Conservation (phyloP, 2,888 invertebrate genomes). For the Sphecodes monilicornis region DNA sequence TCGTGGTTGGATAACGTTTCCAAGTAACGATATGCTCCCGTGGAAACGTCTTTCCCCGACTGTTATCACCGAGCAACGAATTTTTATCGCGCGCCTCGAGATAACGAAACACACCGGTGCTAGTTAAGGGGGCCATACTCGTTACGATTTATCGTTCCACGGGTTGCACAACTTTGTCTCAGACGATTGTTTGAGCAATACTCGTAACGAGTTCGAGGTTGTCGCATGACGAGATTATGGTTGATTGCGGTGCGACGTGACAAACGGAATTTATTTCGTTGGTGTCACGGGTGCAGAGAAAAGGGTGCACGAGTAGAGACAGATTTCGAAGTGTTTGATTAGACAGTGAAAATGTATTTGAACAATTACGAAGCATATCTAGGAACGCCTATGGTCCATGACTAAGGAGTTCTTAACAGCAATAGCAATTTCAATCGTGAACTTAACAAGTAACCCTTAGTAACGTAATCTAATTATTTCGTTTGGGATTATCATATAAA, state of each 20-base stretch:
- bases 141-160: neutral
- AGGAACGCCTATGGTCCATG: too few relatives aligned
- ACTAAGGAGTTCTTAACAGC: too few relatives aligned
- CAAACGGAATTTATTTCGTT: neutral
- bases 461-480: too few relatives aligned
- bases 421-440: too few relatives aligned
- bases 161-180: neutral
- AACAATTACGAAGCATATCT: neutral
- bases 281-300: neutral
- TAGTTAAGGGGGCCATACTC: neutral
- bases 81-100: constrained; percentile 37
- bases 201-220: neutral
- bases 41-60: constrained; percentile 27
- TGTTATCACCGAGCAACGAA: constrained; percentile 32
- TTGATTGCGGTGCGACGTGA: neutral
- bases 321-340: neutral
- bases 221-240: neutral
- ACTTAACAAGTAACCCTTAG: too few relatives aligned
- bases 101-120: constrained; percentile 31
- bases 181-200: constrained; percentile 2
- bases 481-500: too few relatives aligned
- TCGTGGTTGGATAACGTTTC: constrained; percentile 38
- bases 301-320: neutral
- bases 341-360: neutral
- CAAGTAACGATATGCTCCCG: constrained; percentile 25